Base-by-base conservation (phyloP, 2,113 vertebrate species). In the Panthera leo region DNA sequence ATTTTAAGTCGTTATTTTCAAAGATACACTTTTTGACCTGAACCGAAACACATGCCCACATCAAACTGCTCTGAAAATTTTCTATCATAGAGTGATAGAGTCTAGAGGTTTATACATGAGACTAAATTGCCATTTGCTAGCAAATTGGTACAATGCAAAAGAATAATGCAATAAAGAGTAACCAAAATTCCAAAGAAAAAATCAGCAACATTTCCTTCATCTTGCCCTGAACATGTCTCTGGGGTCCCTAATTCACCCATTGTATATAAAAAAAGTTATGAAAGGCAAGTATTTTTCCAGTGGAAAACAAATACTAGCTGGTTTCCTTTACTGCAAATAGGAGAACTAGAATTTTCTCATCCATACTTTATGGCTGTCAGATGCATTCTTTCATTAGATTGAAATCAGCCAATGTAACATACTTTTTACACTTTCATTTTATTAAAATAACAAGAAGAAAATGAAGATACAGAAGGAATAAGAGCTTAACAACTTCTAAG, bases 331-430 rank as follows among this genome's bases (percentile, higher is more conserved):
- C 51, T 95, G 70, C 89, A 97, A 96, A 88, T 27, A 92, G 53
- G 10, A 94, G 80, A 92, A 80, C 79, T 55, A 78, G 19, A 75
- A 87, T 92, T 90, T 97, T 88, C 95, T 95, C 91, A 95, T 65
- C 86, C 42, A 67, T 36, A 85, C 23, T 80, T 90, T 76, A 75
- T 82, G 12, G 21, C 45, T 89, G 53, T 83, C 79, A 90, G 34
- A 65, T 21, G 18, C 36, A 70, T 36, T 78, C 31, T 89, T 80
- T 85, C 48, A 80, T 85, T 65, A 83, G 31, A 83, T 11, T 95
- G 92, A 92, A 96, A 71, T 86, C 71, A 92, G 70, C 48, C 80
- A 87, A 85, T 70, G 21, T 70, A 95, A 87, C n/a, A 71, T 6
- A 42, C 31, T 5, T 51, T 90, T 96, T 68, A 91, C 11, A 67